phyloP scores from a whole-genome alignment of 2,797 vertebrate species.

The Coendou prehensilis region DNA sequence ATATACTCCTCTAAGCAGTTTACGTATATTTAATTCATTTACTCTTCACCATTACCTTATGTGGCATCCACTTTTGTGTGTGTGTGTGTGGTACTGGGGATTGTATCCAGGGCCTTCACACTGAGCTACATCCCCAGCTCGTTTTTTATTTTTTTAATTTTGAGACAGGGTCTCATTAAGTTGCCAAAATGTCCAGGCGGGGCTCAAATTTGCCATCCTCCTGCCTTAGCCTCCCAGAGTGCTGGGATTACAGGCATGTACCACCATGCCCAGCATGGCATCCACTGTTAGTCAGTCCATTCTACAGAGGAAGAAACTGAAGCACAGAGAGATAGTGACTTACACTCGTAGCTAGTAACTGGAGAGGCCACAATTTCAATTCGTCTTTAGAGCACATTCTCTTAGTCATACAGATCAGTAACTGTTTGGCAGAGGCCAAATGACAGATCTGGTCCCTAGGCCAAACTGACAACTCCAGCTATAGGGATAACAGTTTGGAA shows the following conservation, averaged over 20 bases:
- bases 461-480: neutral
- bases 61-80: neutral
- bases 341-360: neutral
- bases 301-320: constrained; percentile 47
- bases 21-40: constrained; percentile 42
- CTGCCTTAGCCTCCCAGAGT: neutral
- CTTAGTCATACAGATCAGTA: neutral
- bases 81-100: neutral
- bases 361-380: constrained; percentile 18
- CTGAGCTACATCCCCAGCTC: neutral
- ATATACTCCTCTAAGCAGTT: neutral
- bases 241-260: neutral
- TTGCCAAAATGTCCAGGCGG: neutral
- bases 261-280: neutral
- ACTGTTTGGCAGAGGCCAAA: constrained; percentile 13
- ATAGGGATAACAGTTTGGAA: neutral
- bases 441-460: neutral
- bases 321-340: neutral
- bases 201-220: neutral
- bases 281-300: constrained; percentile 15
- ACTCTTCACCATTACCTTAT: constrained; percentile 2
- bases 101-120: neutral
- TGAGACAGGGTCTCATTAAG: neutral
- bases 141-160: neutral
- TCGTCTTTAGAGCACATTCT: neutral